Evolutionary conservation across 2,113 vertebrate species (phyloP), one percentile per base, ranked within the genome.

Genomic region (Channa argus): DNA sequence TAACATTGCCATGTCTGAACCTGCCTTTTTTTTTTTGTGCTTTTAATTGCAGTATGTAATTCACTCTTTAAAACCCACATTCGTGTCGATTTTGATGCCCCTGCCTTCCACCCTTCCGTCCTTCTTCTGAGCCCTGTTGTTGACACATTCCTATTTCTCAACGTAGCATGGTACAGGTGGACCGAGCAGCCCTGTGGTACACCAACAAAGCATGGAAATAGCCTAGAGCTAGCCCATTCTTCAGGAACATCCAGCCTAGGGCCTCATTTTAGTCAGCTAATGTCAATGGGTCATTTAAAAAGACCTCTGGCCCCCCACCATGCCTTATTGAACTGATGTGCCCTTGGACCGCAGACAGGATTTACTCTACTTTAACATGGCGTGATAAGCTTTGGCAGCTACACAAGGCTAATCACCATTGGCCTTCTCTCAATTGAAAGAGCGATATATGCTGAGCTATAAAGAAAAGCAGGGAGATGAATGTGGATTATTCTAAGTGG

Each of bases 101-200:
- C 39, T 55, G 54, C 66, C 54, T 70, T 50, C 38, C 84, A 1
- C 76, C 64, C 66, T 71, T 82, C 44, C 66, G 74, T 82, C 44
- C 15, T 71, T 51, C 59, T 63, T 52, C 67, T 62, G 51, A 77
- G 75, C 83, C 62, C 65, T 12, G 71, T 86, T 91, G 82, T 91
- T 89, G 72, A 74, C 74, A 76, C 91, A 94, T 94, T 95, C 94
- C 93, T 92, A 56, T 87, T 91, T 80, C 69, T 89, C 92, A 91
- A 71, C 91, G 87, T 91, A 91, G 89, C 91, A 91, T 93, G 88
- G 88, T 88, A 92, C 92, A 94, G 93, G 92, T 95, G 92, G 89
- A 89, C 87, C 80, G 84, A 80, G 60, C 45, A 44, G 65, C 80
- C 62, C 75, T 5, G 60, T 79, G 74, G 75, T 82, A 77, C 44